Base-by-base conservation (phyloP, 2,797 vertebrate species). In the Eidolon dupreanum region DNA sequence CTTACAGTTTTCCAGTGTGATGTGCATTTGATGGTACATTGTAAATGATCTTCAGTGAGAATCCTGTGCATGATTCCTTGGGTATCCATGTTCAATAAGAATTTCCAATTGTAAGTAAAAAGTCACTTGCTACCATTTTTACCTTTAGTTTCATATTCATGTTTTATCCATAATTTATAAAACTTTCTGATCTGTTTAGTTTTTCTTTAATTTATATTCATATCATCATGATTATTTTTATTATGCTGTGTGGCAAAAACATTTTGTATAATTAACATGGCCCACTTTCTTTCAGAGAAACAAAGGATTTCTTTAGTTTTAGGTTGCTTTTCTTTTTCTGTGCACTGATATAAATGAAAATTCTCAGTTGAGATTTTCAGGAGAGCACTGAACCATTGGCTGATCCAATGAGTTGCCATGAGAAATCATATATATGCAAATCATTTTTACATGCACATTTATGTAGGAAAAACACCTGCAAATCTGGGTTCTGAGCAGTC, bases 391-490 rank as follows among this genome's bases (percentile, higher is more conserved):
- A 89, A 91, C 46, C 93, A 71, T 57, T 74, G 78, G 95, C 75
- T 95, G 87, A 97, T 90, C 93, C 87, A 96, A 68, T 41, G 83
- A 97, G 84, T 31, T 97, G 31, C 49, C 92, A 68, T 66, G 79
- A 89, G 71, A 97, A 93, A 98, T 83, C 33, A 33, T 77, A 90
- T 97, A 93, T 77, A 94, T 88, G 95, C 36, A 95, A 92, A 95
- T 97, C 71, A 46, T 93, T 93, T 93, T 97, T 97, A 86, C 73
- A 88, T 0, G 10, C 88, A 85, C 41, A 51, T 75, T 97, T 92
- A 87, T 78, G 43, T 66, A 93, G 97, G 61, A 95, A 96, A 98
- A 97, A 78, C 94, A 97, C 85, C 95, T 90, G 75, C 93, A 95
- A 73, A 87, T 90, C 91, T 88, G 95, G 95, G 85, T 88, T 61